phyloP scores from a whole-genome alignment of 2,113 vertebrate species.

The Poicephalus gulielmi region DNA sequence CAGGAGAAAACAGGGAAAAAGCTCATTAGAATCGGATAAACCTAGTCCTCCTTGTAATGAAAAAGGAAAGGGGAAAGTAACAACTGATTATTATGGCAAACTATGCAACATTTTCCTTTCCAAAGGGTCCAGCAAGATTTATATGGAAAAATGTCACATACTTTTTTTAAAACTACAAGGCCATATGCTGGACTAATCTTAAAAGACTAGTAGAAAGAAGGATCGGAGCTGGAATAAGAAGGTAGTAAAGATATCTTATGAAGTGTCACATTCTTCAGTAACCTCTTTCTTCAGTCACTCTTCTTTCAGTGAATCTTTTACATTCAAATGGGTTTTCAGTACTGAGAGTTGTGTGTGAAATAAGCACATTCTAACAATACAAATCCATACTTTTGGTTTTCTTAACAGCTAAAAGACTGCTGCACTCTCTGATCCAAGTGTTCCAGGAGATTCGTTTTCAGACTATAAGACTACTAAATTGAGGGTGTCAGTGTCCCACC shows the following conservation, averaged over 20 bases:
- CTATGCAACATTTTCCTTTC: neutral
- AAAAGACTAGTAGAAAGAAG: neutral
- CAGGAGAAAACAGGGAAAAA: neutral
- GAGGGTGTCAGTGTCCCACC: neutral
- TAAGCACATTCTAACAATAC: neutral
- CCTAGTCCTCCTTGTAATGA: neutral
- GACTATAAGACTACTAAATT: neutral
- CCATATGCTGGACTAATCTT: neutral
- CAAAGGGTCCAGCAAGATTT: neutral
- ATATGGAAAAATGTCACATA: neutral
- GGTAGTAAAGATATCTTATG: neutral
- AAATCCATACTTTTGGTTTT: neutral
- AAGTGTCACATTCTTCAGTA: neutral
- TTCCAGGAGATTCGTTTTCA: neutral
- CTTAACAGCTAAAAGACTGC: neutral
- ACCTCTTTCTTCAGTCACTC: neutral
- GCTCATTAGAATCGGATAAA: rapidly evolving
- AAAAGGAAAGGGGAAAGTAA: neutral
- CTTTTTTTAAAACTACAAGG: neutral
- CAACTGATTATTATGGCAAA: neutral
- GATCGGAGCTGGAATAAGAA: neutral
- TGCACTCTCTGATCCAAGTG: neutral
- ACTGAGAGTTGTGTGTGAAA: neutral
- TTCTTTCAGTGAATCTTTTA: neutral
- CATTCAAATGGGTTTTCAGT: neutral